Conservation (phyloP, 2,113 vertebrate genomes). For the Oryzias javanicus region DNA sequence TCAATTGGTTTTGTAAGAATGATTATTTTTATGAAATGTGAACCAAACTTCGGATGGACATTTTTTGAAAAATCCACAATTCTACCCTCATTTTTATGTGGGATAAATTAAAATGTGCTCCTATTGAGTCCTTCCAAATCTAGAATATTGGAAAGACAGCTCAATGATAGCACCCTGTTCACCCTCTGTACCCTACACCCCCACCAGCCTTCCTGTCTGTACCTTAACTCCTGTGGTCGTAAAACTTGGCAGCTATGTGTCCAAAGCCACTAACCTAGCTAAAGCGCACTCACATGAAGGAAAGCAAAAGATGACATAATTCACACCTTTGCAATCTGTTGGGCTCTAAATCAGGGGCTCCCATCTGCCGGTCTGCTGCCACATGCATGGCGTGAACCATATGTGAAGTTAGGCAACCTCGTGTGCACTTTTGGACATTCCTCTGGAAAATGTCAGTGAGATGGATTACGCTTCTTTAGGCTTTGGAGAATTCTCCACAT, state of each 20-base stretch:
- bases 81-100: too few relatives aligned
- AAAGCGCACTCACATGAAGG: constrained; percentile 5
- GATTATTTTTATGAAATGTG: too few relatives aligned
- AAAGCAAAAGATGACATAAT: constrained; percentile 51
- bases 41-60: too few relatives aligned
- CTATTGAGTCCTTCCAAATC: not conserved
- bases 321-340: constrained; percentile 49
- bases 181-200: constrained; percentile 70
- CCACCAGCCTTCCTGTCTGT: constrained; percentile 36
- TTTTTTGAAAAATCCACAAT: too few relatives aligned
- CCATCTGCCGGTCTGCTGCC: constrained; percentile 37
- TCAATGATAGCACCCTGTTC: constrained; percentile 41
- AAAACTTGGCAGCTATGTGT: constrained; percentile 48
- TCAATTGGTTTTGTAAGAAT: too few relatives aligned
- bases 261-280: constrained; percentile 16
- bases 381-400: constrained; percentile 2
- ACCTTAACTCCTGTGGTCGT: constrained; percentile 37
- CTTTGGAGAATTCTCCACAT: not conserved
- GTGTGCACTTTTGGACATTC: constrained; percentile 25
- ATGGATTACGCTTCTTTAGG: constrained; percentile 9
- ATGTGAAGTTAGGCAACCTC: constrained; percentile 24
- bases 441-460: constrained; percentile 34
- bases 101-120: too few relatives aligned
- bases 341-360: constrained; percentile 25
- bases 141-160: constrained; percentile 20